Percentiles rank a stretch among this genome's conserved stretches.
Evolutionary conservation across 2,888 invertebrate species (phyloP).

Genomic region (Branchipolynoe longqiensis): DNA sequence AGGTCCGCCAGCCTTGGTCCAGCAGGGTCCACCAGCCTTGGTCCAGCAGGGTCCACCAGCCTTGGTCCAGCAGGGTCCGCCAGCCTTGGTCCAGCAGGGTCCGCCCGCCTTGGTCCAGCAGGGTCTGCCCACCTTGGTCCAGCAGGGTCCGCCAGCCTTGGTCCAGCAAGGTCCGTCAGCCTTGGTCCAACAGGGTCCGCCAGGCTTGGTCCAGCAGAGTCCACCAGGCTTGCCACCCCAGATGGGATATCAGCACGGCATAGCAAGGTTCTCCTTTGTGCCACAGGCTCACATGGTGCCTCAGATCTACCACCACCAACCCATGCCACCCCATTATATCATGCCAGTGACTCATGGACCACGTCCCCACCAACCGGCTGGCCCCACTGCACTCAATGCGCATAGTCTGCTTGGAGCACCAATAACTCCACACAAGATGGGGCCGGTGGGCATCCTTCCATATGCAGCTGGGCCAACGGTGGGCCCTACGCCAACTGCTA

Average conservation of each 20-base stretch:
- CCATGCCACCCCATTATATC: neutral
- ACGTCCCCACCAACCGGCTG: neutral
- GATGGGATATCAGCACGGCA: conserved; percentile 2
- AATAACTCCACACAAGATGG: conserved; percentile 31
- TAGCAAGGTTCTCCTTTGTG: conserved; percentile 11
- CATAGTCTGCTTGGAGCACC: conserved; percentile 68
- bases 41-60: too few relatives aligned
- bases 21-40: too few relatives aligned
- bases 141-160: too few relatives aligned
- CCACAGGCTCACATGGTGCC: conserved; percentile 14
- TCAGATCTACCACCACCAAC: neutral
- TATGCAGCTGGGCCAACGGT: conserved; percentile 44
- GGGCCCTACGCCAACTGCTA: conserved; percentile 67
- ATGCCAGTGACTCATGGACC: neutral
- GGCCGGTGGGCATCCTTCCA: conserved; percentile 1
- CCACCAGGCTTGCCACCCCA: neutral
- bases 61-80: too few relatives aligned
- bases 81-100: too few relatives aligned
- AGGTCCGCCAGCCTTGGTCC: too few relatives aligned
- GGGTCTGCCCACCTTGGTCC: too few relatives aligned
- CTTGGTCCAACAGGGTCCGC: too few relatives aligned
- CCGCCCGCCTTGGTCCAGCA: too few relatives aligned
- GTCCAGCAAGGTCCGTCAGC: too few relatives aligned
- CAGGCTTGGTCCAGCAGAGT: neutral
- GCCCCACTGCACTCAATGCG: conserved; percentile 62